These are phyloP conservation scores for Pocillopora meandrina DNA, from an alignment of 92 coral and sea anemone genomes.

Conservation along the genomic window DNA sequence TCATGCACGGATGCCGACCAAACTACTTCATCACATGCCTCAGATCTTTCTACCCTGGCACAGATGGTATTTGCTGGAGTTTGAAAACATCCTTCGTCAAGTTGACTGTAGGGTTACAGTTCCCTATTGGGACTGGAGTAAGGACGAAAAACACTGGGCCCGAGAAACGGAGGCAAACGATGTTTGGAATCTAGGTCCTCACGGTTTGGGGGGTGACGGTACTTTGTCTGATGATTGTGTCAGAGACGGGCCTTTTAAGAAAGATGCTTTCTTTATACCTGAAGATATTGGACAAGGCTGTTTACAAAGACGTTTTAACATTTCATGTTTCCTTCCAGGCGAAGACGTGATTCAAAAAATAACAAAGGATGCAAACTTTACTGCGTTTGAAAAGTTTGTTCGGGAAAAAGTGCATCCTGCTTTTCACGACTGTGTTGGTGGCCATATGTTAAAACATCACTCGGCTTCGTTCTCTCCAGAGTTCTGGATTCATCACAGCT, in stretches of 20 bases:
- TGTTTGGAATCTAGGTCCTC: constrained; percentile 68
- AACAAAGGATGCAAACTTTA: constrained; percentile 29
- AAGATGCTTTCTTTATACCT: constrained; percentile 51
- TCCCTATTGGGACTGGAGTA: constrained; percentile 84
- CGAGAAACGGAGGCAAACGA: constrained; percentile 34
- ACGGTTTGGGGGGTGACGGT: constrained; percentile 81
- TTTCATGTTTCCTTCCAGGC: constrained; percentile 39
- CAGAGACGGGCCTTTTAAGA: constrained; percentile 62
- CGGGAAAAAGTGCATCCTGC: constrained; percentile 68
- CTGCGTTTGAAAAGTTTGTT: constrained; percentile 50
- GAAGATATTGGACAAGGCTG: constrained; percentile 64
- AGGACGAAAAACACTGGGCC: constrained; percentile 37
- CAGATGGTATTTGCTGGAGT: constrained; percentile 16
- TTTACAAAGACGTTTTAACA: constrained; percentile 61
- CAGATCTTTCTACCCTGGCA: constrained; percentile 86
- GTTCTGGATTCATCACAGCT: constrained; percentile 85
- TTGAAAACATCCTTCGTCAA: too few relatives aligned
- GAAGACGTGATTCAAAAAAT: constrained; percentile 25
- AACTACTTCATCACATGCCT: constrained; percentile 64
- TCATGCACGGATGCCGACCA: constrained; percentile 61
- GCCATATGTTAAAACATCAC: constrained; percentile 58
- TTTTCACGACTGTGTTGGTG: constrained; percentile 73
- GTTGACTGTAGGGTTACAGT: not conserved
- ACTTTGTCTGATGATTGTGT: constrained; percentile 52
- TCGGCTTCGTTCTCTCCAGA: constrained; percentile 79